phyloP scores from a whole-genome alignment of 2,888 invertebrate species.

The Pseudoips prasinana region DNA sequence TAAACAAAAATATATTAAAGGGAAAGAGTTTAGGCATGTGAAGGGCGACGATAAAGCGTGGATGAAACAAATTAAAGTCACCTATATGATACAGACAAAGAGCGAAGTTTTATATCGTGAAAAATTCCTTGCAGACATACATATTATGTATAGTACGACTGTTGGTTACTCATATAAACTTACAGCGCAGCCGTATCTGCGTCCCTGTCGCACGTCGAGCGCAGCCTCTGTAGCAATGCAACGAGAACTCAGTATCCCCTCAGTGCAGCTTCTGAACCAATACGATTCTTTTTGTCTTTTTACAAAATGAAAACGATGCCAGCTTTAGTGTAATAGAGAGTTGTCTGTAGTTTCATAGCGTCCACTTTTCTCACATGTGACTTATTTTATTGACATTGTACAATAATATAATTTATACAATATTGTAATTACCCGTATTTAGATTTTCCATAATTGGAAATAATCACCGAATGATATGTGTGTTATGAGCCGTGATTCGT shows the following conservation, averaged over 20 bases:
- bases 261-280: slow-evolving; percentile 55
- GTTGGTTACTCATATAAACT: slow-evolving; percentile 43
- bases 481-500: too few species aligned
- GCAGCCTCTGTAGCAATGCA: slow-evolving; percentile 51
- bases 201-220: slow-evolving; percentile 46
- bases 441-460: too few species aligned
- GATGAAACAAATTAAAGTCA: slow-evolving; percentile 1
- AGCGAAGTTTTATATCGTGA: slow-evolving; percentile 24
- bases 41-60: too few species aligned
- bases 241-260: slow-evolving; percentile 32
- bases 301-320: slow-evolving; percentile 34
- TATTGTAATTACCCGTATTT: too few species aligned
- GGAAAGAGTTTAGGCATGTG: too few species aligned
- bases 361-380: slow-evolving; percentile 8
- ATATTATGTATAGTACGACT: slow-evolving; percentile 35
- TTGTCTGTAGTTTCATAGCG: slow-evolving; percentile 4
- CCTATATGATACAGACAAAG: slow-evolving; percentile 21
- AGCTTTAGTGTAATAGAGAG: slow-evolving; percentile 10
- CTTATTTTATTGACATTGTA: too few species aligned
- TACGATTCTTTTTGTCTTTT: slow-evolving; percentile 48
- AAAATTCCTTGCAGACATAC: slow-evolving; percentile 40
- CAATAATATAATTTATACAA: too few species aligned
- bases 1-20: too few species aligned
- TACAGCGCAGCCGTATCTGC: slow-evolving; percentile 29
- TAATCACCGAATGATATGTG: background rate